These are phyloP conservation scores for Lysandra bellargus DNA, from an alignment of 2,888 invertebrate genomes.

Conservation along the genomic window DNA sequence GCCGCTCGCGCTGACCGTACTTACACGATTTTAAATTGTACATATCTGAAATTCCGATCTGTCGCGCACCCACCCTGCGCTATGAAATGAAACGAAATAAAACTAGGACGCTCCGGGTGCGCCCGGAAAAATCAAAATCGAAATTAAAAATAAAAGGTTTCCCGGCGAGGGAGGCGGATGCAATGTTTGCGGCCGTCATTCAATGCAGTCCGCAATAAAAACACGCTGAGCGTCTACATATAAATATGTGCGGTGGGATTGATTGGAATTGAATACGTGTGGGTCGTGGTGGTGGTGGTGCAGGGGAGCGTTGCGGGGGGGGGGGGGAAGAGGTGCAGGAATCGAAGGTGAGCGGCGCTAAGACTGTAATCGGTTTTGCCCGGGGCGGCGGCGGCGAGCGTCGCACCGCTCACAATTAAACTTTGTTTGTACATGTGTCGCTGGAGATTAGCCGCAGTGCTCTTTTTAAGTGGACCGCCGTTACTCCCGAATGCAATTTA, in stretches of 20 bases:
- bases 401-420: constrained; percentile 74
- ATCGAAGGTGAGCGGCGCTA: constrained; percentile 78
- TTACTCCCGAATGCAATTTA: constrained; percentile 73
- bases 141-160: constrained; percentile 79
- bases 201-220: constrained; percentile 79
- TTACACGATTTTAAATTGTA: constrained; percentile 82
- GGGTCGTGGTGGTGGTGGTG: constrained; percentile 44
- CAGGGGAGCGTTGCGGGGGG: constrained; percentile 37
- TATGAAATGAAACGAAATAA: constrained; percentile 81
- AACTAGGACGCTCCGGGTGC: constrained; percentile 71
- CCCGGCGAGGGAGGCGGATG: constrained; percentile 71
- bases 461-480: constrained; percentile 77
- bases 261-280: constrained; percentile 80
- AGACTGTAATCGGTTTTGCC: constrained; percentile 80
- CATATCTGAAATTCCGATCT: constrained; percentile 81
- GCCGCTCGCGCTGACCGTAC: constrained; percentile 67
- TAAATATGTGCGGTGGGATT: constrained; percentile 77
- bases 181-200: constrained; percentile 79
- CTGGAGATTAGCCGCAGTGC: constrained; percentile 78
- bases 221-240: constrained; percentile 71
- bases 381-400: constrained; percentile 56
- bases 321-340: constrained; percentile 49
- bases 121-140: constrained; percentile 79
- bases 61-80: constrained; percentile 78
- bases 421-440: constrained; percentile 80